Base-by-base conservation (phyloP, 2,888 invertebrate genomes). In the Athetis lepigone region DNA sequence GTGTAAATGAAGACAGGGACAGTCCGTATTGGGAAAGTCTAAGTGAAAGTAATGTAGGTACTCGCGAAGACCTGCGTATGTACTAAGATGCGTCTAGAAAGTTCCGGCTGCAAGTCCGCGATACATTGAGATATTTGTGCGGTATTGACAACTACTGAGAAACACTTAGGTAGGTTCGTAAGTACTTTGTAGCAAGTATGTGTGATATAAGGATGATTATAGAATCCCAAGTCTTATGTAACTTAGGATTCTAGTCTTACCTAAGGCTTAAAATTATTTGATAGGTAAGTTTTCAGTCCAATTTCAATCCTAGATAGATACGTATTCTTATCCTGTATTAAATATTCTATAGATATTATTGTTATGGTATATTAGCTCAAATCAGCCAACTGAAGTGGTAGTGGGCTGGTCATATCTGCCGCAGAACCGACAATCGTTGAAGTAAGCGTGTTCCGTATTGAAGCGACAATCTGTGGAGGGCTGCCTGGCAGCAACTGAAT, bases 41-140 rank as follows among this genome's bases (percentile, higher is more conserved):
- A 39, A 70, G 75, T 75, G 79, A 75, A 75, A 75, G 75, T 79
- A 27, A 46, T 29, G 63, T 71, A 64, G 39, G 55, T 45, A 62
- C 29, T 45, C 19, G 21, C 21, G 27, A 58, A 60, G 62, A 70
- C 63, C 76, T 75, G 51, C 54, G 71, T 56, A 64, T 49, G 69
- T 75, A 63, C 49, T 57, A 43, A 62, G 56, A 77, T 76, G 37
- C 23, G 42, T 56, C 51, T 70, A 79, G 80, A 75, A 75, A 70
- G 72, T 42, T 55, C 19, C 18, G 62, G 23, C 39, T 47, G 40
- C 52, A 64, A 39, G 58, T 37, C 52, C n/a, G 45, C 49, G 46
- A 18, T 29, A 33, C 59, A 40, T 59, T 56, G 45, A 33, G 29
- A 50, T 40, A 18, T 67, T 55, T 49, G 37, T 63, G 19, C 0